Conservation (phyloP, 2,888 invertebrate genomes). For the Helobdella robusta region DNA sequence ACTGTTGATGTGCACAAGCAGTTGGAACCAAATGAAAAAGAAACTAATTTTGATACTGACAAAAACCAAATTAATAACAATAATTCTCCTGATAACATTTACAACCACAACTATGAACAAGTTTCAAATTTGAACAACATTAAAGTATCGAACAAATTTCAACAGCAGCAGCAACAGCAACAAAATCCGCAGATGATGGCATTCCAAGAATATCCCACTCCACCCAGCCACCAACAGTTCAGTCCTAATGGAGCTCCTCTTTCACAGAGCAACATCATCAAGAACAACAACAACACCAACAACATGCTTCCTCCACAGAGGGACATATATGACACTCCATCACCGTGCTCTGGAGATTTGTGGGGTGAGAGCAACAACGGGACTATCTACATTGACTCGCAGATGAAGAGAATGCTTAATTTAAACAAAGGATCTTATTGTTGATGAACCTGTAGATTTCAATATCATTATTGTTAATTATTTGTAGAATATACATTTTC, state of each 20-base stretch:
- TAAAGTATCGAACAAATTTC: not conserved
- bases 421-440: too few species aligned
- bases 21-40: too few species aligned
- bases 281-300: not conserved
- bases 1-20: not conserved
- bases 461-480: too few species aligned
- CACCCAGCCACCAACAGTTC: slow-evolving; percentile 52
- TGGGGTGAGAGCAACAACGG: slow-evolving; percentile 4
- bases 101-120: not conserved
- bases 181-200: slow-evolving; percentile 36
- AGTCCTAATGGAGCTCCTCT: slow-evolving; percentile 9
- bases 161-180: slow-evolving; percentile 6
- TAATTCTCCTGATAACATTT: not conserved
- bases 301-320: slow-evolving; percentile 1
- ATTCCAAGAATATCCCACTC: slow-evolving; percentile 57
- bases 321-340: slow-evolving; percentile 20
- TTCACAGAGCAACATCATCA: too few species aligned
- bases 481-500: too few species aligned
- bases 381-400: too few species aligned
- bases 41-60: too few species aligned
- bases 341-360: slow-evolving; percentile 13
- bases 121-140: too few species aligned
- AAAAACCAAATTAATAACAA: too few species aligned
- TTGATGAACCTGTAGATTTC: too few species aligned
- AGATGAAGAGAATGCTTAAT: too few species aligned